A percentile compares a stretch with the other conserved stretches of the same genome.
Evolutionary conservation across 2,888 invertebrate species (phyloP).

Genomic region (Plutella xylostella): DNA sequence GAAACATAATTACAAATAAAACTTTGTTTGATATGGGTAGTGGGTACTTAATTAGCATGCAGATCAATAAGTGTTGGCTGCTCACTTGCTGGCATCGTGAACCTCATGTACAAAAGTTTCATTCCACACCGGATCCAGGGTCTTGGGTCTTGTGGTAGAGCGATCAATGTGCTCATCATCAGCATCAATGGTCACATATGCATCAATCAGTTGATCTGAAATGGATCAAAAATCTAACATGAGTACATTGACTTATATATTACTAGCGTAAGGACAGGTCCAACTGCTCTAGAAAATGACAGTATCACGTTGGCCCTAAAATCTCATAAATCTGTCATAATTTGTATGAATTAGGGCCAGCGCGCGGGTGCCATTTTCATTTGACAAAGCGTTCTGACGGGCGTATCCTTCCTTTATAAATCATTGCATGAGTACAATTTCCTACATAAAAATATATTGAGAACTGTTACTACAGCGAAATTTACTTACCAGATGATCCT

Average conservation of each 20-base stretch:
- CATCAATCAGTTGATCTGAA: conserved; percentile 94
- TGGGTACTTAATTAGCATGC: no score
- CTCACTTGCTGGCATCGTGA: conserved; percentile 80
- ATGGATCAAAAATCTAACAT: conserved; percentile 50
- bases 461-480: conserved; percentile 28
- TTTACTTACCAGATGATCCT: conserved; percentile 77
- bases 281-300: conserved; percentile 54
- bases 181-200: conserved; percentile 96
- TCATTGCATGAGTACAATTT: conserved; percentile 39
- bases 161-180: conserved; percentile 95
- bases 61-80: no score
- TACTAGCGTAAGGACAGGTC: no score
- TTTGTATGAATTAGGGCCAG: no score
- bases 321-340: no score
- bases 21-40: background rate
- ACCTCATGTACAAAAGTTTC: conserved; percentile 94
- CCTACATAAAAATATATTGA: conserved; percentile 20
- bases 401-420: no score
- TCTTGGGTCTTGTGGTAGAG: conserved; percentile 93
- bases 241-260: no score
- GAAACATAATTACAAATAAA: no score
- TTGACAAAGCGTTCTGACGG: no score
- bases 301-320: conserved; percentile 61
- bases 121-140: conserved; percentile 96
- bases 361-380: no score